Conservation (phyloP, 2,888 invertebrate species). For the Drosophila monieri region DNA sequence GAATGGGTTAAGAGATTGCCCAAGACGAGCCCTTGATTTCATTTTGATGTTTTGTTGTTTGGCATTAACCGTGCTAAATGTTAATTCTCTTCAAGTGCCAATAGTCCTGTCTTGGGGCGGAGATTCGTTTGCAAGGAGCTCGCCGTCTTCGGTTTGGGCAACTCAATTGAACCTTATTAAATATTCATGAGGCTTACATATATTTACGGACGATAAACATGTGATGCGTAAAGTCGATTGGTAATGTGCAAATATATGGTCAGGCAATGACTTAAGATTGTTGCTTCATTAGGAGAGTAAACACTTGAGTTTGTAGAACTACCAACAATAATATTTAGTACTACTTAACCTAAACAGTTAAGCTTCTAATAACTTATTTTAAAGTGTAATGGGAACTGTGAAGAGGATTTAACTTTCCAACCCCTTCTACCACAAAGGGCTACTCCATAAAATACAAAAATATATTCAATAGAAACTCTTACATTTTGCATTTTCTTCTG, state of each 20-base stretch:
- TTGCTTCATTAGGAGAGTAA: background rate
- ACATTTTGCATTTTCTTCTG: background rate
- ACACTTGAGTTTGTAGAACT: background rate
- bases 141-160: conserved; percentile 38
- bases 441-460: background rate
- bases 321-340: background rate
- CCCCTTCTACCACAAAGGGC: background rate
- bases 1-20: conserved; percentile 22
- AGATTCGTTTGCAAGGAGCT: conserved; percentile 20
- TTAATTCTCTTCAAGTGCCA: conserved; percentile 71
- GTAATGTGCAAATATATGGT: conserved; percentile 49
- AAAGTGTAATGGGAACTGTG: background rate
- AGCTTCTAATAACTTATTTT: background rate
- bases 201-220: conserved; percentile 46
- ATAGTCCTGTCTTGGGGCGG: conserved; percentile 39
- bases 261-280: background rate
- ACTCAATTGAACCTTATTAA: conserved; percentile 60
- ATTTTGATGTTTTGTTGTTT: conserved; percentile 67
- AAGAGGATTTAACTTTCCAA: background rate
- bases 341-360: background rate
- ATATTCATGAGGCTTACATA: conserved; percentile 61
- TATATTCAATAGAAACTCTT: background rate
- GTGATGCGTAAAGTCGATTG: conserved; percentile 64
- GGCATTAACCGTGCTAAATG: conserved; percentile 73
- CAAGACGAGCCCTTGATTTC: conserved; percentile 43